These are phyloP conservation scores for Thymallus thymallus DNA, from an alignment of 2,113 vertebrate genomes.

Conservation along the genomic window DNA sequence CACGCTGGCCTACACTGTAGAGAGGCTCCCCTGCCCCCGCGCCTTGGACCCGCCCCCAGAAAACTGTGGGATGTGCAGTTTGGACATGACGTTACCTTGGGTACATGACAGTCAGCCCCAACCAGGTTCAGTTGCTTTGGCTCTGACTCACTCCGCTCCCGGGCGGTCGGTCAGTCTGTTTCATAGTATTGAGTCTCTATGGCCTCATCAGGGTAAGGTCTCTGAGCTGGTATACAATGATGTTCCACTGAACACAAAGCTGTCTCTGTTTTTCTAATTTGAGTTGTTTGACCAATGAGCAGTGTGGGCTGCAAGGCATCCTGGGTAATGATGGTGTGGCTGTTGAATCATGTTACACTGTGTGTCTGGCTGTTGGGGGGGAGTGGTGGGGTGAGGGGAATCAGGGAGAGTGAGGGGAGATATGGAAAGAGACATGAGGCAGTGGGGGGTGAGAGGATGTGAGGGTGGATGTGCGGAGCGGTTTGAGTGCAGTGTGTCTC, in stretches of 20 bases:
- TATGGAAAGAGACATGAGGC: slow-evolving; percentile 58
- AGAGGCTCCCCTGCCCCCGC: slow-evolving; percentile 76
- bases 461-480: slow-evolving; percentile 66
- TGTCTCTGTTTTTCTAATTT: slow-evolving; percentile 5
- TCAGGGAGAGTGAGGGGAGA: not conserved
- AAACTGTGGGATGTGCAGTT: slow-evolving; percentile 90
- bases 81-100: slow-evolving; percentile 97
- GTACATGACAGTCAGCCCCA: slow-evolving; percentile 97
- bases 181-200: no score
- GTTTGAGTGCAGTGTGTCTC: not conserved
- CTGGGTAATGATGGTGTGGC: slow-evolving; percentile 61
- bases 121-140: slow-evolving; percentile 67
- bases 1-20: slow-evolving; percentile 70
- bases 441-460: slow-evolving; percentile 66
- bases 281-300: slow-evolving; percentile 59
- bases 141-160: slow-evolving; percentile 70
- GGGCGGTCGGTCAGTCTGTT: not conserved
- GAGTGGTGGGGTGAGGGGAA: slow-evolving; percentile 67
- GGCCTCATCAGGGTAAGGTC: slow-evolving; percentile 65
- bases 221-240: slow-evolving; percentile 74
- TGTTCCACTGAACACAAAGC: slow-evolving; percentile 51
- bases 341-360: slow-evolving; percentile 69
- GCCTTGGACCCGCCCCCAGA: slow-evolving; percentile 81
- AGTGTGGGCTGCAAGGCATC: slow-evolving; percentile 61
- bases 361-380: slow-evolving; percentile 77